These are phyloP conservation scores for Drosophila mulleri DNA, from an alignment of 2,888 invertebrate species.

Conservation along the genomic window DNA sequence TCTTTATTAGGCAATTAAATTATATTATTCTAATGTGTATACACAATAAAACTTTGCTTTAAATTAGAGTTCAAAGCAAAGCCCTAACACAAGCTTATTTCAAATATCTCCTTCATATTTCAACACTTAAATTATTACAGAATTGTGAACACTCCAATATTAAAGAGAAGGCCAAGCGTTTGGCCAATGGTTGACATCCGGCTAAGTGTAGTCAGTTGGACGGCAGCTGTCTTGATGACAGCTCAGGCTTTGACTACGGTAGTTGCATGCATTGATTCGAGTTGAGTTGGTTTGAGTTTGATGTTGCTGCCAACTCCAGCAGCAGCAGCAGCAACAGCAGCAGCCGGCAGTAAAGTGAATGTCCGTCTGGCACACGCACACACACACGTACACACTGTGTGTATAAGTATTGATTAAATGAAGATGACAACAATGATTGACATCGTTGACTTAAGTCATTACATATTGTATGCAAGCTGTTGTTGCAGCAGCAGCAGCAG, in stretches of 20 bases:
- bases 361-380: conserved; percentile 30
- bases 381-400: conserved; percentile 6
- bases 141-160: conserved; percentile 18
- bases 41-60: too few species aligned
- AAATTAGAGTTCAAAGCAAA: too few species aligned
- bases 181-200: conserved; percentile 26
- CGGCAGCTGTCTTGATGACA: conserved; percentile 52
- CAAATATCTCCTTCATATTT: neutral
- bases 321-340: conserved; percentile 37
- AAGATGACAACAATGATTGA: conserved; percentile 73
- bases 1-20: too few species aligned
- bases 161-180: conserved; percentile 2
- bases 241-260: conserved; percentile 27
- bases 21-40: too few species aligned
- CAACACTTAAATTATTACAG: neutral
- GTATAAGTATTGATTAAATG: conserved; percentile 67
- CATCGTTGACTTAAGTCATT: conserved; percentile 74
- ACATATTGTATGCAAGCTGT: conserved; percentile 66
- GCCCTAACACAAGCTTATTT: neutral
- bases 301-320: conserved; percentile 56
- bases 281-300: conserved; percentile 46
- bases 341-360: conserved; percentile 39
- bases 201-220: conserved; percentile 33
- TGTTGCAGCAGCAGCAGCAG: conserved; percentile 29
- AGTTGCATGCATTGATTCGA: conserved; percentile 33